Conservation (phyloP, 2,113 vertebrate genomes). For the Sinocyclocheilus maitianheensis region DNA sequence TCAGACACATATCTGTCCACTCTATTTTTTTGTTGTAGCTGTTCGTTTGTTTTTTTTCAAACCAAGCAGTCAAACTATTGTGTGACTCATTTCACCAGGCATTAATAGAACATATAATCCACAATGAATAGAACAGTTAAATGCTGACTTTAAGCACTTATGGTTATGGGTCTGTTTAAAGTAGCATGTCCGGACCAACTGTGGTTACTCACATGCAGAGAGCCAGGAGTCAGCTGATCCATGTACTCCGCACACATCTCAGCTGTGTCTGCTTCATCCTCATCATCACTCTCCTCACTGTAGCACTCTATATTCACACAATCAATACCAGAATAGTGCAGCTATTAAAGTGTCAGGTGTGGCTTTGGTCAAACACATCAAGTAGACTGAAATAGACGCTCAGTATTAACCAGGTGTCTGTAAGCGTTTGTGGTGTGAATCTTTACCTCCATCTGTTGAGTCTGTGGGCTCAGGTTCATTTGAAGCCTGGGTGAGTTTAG, state of each 20-base stretch:
- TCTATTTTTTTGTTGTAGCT: neutral
- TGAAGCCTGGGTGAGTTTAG: slow-evolving; percentile 48
- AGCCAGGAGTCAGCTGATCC: slow-evolving; percentile 58
- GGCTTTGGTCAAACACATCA: neutral
- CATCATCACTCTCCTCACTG: slow-evolving; percentile 83
- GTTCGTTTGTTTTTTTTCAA: too few species aligned
- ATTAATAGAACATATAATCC: neutral
- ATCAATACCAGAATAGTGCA: neutral
- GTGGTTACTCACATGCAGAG: slow-evolving; percentile 61
- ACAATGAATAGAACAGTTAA: neutral
- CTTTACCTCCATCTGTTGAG: slow-evolving; percentile 34
- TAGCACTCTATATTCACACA: slow-evolving; percentile 76
- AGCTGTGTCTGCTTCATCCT: slow-evolving; percentile 74
- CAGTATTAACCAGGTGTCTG: neutral
- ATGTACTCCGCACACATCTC: slow-evolving; percentile 66
- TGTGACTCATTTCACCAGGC: neutral
- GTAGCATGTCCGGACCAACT: neutral
- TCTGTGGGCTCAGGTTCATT: slow-evolving; percentile 27
- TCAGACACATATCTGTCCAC: neutral
- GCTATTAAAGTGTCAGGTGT: neutral
- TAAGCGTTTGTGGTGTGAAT: neutral
- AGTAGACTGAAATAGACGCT: neutral
- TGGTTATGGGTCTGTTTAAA: neutral
- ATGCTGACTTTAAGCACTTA: too few species aligned
- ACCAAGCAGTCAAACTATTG: too few species aligned